Evolutionary conservation across 2,888 invertebrate genomes (phyloP).

Genomic region (Mayetiola destructor): DNA sequence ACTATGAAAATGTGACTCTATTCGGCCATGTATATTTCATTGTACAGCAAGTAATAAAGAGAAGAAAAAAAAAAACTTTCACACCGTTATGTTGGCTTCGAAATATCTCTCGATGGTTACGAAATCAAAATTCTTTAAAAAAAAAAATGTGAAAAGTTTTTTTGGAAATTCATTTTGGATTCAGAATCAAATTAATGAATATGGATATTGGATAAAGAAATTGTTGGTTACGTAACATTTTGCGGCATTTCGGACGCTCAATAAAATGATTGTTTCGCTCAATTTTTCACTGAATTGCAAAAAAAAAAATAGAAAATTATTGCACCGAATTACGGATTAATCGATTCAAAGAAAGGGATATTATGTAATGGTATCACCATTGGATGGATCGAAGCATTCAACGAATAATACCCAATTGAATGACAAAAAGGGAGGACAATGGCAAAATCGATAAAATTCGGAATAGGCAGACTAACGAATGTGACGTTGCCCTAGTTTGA

Average conservation of each 20-base stretch:
- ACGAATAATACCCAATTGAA: not conserved
- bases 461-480: constrained; percentile 1
- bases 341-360: too few relatives aligned
- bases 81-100: too few relatives aligned
- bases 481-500: constrained; percentile 8
- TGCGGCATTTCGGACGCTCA: not conserved
- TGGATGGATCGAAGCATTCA: not conserved
- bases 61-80: too few relatives aligned
- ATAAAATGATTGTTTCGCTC: not conserved
- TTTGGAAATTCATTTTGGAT: too few relatives aligned
- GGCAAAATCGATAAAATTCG: constrained; percentile 1
- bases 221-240: constrained; percentile 9
- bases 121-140: too few relatives aligned
- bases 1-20: too few relatives aligned
- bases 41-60: too few relatives aligned
- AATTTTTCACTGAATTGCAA: not conserved
- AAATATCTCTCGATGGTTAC: too few relatives aligned
- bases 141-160: too few relatives aligned
- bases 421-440: not conserved
- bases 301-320: not conserved
- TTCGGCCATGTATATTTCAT: too few relatives aligned
- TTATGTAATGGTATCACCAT: too few relatives aligned
- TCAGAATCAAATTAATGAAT: too few relatives aligned
- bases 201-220: not conserved
- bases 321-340: not conserved